A percentile compares a stretch with the other conserved stretches of the same genome.
phyloP scores from a whole-genome alignment of 2,113 vertebrate species.

The western clawed frog (Xenopus tropicalis) region DNA sequence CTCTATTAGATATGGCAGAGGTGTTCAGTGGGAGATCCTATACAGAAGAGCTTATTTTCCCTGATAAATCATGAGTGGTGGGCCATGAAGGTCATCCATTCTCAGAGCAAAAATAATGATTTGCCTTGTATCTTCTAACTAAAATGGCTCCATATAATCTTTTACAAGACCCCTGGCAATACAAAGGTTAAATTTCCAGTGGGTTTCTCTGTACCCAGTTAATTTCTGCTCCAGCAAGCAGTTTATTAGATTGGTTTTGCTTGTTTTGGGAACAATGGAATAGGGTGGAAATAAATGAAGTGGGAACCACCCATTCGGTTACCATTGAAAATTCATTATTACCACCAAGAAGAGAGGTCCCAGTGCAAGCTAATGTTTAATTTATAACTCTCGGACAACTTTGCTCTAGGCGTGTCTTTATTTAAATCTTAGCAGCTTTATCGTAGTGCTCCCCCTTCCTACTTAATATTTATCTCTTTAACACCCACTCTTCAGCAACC shows the following conservation, averaged over 20 bases:
- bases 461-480: slow-evolving; percentile 74
- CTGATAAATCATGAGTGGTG: slow-evolving; percentile 24
- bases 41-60: slow-evolving; percentile 11
- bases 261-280: slow-evolving; percentile 67
- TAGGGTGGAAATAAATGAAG: slow-evolving; percentile 72
- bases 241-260: slow-evolving; percentile 71
- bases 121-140: not conserved
- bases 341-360: slow-evolving; percentile 68
- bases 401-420: slow-evolving; percentile 64
- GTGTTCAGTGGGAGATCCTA: not conserved
- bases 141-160: not conserved
- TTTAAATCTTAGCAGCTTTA: slow-evolving; percentile 66
- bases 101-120: not conserved
- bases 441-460: slow-evolving; percentile 48
- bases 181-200: not conserved
- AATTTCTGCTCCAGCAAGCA: slow-evolving; percentile 67
- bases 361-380: slow-evolving; percentile 65
- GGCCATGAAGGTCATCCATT: slow-evolving; percentile 11
- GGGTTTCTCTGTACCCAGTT: slow-evolving; percentile 6
- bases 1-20: not conserved
- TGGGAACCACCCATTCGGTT: slow-evolving; percentile 63
- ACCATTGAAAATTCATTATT: slow-evolving; percentile 71
- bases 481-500: slow-evolving; percentile 62
- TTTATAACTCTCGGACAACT: slow-evolving; percentile 67
- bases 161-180: not conserved